Conservation (phyloP, 2,888 invertebrate genomes). For the Hypena proboscidalis region DNA sequence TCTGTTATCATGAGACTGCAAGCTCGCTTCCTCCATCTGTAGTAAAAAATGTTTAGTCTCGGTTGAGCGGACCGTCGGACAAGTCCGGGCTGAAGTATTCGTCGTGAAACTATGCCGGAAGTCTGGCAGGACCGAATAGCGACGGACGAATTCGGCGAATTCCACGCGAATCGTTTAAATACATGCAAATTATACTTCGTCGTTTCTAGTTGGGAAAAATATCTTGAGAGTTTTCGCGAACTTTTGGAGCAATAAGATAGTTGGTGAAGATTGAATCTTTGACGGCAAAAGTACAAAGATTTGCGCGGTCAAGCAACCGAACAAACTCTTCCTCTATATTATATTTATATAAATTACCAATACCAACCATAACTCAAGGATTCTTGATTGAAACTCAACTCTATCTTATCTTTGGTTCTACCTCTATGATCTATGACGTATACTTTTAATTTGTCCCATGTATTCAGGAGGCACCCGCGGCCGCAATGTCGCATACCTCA, state of each 20-base stretch:
- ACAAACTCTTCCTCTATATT: too few relatives aligned
- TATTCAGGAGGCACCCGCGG: conserved; percentile 22
- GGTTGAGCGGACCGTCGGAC: too few relatives aligned
- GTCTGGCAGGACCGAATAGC: conserved; percentile 45
- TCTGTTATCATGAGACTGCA: too few relatives aligned
- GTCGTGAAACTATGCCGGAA: conserved; percentile 53
- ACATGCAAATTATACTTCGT: conserved; percentile 28
- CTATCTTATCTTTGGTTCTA: conserved; percentile 1
- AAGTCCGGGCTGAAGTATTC: conserved; percentile 52
- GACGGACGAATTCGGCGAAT: conserved; percentile 40
- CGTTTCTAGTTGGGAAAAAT: conserved; percentile 17
- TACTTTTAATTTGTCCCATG: conserved; percentile 5
- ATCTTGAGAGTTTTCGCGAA: not conserved
- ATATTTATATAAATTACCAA: too few relatives aligned
- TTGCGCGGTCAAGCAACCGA: too few relatives aligned
- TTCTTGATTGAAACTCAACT: not conserved
- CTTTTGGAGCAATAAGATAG: not conserved
- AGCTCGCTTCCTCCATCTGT: too few relatives aligned
- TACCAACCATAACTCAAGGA: not conserved
- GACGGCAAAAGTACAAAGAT: too few relatives aligned
- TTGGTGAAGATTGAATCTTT: too few relatives aligned
- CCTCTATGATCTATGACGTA: conserved; percentile 4
- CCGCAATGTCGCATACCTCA: conserved; percentile 41
- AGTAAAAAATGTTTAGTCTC: too few relatives aligned
- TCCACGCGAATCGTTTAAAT: conserved; percentile 48